Evolutionary conservation across 2,113 vertebrate genomes (phyloP), one percentile per base, ranked within the genome.

Genomic region (Nannospalax galili): DNA sequence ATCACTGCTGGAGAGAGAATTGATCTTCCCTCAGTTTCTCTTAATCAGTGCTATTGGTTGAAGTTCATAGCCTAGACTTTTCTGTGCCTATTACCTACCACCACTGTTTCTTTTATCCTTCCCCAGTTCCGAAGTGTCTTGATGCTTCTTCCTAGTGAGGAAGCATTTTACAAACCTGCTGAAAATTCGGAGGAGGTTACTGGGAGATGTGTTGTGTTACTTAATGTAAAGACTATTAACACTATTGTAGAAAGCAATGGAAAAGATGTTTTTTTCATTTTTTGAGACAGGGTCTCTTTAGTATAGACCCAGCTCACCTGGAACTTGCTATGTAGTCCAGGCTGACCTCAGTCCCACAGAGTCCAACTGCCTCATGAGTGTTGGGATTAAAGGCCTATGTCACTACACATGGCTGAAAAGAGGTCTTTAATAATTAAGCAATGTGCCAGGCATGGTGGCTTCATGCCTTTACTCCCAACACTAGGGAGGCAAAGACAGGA

Each of bases 161-260:
- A 94, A 78, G 52, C 7, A 88, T 73, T 86, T 88, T 81, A 89
- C n/a, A 88, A 80, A 91, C 52, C 56, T 64, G 40, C 70, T 89
- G 48, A 92, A 72, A 75, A 82, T 84, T 84, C 37, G 87, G 3
- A 86, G 52, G 73, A 82, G n/a, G 42, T 84, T 72, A 86, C 0
- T n/a, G 26, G 48, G 22, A 89, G n/a, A 62, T 26, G 7, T 56
- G 48, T 0, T 26, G 7, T 56, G 48, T 0, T 85, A 72, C 35
- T 70, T 90, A 60, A 70, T n/a, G 48, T 5, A 62, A 96, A 74
- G 79, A 78, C 52, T 89, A 65, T 84, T 14, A 15, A 14, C 35
- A 82, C n/a, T 56, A 84, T 86, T 65, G 48, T 35, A 82, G 67
- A 73, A 5, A 93, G 58, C 26, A 70, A 73, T 52, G 22, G 26